Percentiles rank a stretch among this genome's conserved stretches.
Conservation (phyloP, 2,113 vertebrate species). For the Astur gentilis region DNA sequence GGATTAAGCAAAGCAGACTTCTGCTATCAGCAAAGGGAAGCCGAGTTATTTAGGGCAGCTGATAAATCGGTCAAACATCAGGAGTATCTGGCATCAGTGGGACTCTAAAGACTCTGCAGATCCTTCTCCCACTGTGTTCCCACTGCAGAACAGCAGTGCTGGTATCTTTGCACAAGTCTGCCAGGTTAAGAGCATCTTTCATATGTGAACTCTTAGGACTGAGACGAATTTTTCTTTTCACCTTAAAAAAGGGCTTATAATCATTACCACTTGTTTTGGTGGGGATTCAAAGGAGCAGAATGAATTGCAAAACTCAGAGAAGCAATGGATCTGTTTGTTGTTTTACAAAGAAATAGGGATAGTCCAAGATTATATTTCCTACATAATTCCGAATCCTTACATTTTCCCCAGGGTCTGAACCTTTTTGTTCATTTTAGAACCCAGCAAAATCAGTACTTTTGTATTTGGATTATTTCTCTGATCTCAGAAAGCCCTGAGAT, state of each 20-base stretch:
- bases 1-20: constrained; percentile 16
- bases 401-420: background rate
- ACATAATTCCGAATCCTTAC: background rate
- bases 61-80: constrained; percentile 10
- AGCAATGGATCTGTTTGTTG: background rate
- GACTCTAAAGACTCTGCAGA: background rate
- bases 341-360: background rate
- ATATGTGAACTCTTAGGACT: background rate
- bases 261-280: background rate
- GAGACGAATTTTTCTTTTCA: background rate
- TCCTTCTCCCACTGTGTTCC: background rate
- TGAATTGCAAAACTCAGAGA: background rate
- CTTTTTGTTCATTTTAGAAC: background rate
- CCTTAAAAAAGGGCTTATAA: background rate
- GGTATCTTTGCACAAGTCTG: background rate
- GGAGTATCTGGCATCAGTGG: background rate
- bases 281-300: background rate
- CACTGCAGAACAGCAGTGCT: background rate
- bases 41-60: background rate
- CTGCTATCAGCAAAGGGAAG: constrained; percentile 6
- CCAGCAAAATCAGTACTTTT: background rate
- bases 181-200: background rate
- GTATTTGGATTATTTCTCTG: background rate
- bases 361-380: background rate
- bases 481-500: background rate